Evolutionary conservation across 2,113 vertebrate species (phyloP), one percentile per base, ranked within the genome.

Genomic region (Octodon degus): DNA sequence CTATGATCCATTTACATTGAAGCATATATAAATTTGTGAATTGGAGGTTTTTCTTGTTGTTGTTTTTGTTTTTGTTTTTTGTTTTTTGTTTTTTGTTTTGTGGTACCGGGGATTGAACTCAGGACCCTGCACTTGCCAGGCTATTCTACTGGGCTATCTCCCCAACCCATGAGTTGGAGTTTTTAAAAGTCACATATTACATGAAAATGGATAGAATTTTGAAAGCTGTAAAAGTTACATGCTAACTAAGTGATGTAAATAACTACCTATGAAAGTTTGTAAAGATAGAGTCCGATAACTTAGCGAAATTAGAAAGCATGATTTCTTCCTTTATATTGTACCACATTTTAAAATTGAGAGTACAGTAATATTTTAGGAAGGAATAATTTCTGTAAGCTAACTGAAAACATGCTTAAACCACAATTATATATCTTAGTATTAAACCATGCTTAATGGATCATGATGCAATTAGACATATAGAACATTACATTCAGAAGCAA

Each of bases 401-500:
- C 20, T 74, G 4, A 37, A 72, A 94, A 72, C 76, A 79, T 81
- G 70, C 77, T 95, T 88, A 96, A 90, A n/a, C 53, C 19, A 30
- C 84, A 68, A 79, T 87, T 95, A 67, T 58, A 24, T 74, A 84
- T 74, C 77, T 68, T 63, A 89, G 0, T 72, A n/a, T 87, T 85
- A 32, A 91, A 32, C 62, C 74, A 62, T 68, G 58, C 47, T 80
- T 90, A 77, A 93, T 88, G n/a, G 40, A 74, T 91, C 37, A 92
- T 70, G 58, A 88, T 95, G 67, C 55, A 13, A 72, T 90, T 88
- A 80, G 37, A 43, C 34, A 82, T 79, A 83, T 82, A 86, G 27
- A 63, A 55, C 68, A 92, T 86, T 83, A 65, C 37, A 90, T 90
- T 95, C 34, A 50, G 34, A 96, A 76, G 65, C n/a, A 97, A 83